Conservation (phyloP, 2,797 vertebrate species). For the Vipera ursinii region DNA sequence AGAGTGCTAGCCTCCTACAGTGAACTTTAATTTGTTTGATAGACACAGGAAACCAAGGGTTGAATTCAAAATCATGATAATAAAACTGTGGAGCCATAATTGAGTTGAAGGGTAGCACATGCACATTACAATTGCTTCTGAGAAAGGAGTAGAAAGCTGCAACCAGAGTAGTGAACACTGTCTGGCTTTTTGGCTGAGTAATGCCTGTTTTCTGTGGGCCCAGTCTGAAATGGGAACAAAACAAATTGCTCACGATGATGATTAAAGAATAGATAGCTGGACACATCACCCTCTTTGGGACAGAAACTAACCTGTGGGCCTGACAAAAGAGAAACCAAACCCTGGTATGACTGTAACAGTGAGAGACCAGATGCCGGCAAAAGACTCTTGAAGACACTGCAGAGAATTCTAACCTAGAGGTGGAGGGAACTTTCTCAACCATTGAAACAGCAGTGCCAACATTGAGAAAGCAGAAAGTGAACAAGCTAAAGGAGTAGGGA, state of each 20-base stretch:
- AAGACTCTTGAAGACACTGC: not conserved
- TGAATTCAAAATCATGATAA: not conserved
- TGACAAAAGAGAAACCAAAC: not conserved
- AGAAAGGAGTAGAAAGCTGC: not conserved
- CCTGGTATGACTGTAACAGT: not conserved
- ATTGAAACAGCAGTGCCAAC: not conserved
- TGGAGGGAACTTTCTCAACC: not conserved
- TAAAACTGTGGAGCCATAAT: not conserved
- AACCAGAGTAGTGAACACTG: not conserved
- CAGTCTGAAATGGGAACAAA: not conserved
- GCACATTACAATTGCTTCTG: not conserved
- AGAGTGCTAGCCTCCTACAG: not conserved
- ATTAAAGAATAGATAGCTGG: not conserved
- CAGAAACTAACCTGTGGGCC: not conserved
- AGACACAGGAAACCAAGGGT: not conserved
- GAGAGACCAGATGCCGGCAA: not conserved
- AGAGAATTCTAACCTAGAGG: not conserved
- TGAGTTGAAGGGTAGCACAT: not conserved
- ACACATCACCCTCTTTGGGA: not conserved
- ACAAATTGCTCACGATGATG: not conserved
- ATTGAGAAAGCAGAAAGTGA: not conserved
- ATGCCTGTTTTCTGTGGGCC: not conserved
- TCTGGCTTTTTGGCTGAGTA: not conserved
- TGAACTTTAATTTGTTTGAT: constrained; percentile 1
- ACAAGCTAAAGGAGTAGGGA: not conserved